These are phyloP conservation scores for Melipona quadrifasciata DNA, from an alignment of 1,140 invertebrate genomes.

Conservation along the genomic window DNA sequence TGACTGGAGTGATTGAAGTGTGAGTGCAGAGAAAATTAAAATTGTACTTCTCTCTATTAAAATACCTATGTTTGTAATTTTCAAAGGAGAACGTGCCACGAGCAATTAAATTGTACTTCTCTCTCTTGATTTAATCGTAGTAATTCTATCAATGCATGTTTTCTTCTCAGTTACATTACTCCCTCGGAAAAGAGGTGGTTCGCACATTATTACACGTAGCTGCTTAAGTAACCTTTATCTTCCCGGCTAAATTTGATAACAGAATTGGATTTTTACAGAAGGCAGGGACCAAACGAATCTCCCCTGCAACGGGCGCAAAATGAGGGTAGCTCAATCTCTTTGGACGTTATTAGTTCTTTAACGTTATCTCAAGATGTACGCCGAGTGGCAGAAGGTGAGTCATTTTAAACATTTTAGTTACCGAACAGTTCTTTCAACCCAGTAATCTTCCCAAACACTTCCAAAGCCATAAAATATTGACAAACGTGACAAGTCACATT, in stretches of 20 bases:
- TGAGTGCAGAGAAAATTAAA: too few species aligned
- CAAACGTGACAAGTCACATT: too few species aligned
- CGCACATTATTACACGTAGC: background rate
- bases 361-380: constrained; percentile 73
- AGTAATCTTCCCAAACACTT: too few species aligned
- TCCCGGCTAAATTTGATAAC: background rate
- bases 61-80: too few species aligned
- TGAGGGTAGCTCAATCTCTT: constrained; percentile 68
- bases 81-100: too few species aligned
- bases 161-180: background rate
- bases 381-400: constrained; percentile 80
- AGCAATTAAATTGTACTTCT: background rate
- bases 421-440: too few species aligned
- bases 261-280: constrained; percentile 48
- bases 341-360: constrained; percentile 54
- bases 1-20: background rate
- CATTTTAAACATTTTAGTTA: background rate
- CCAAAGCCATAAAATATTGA: too few species aligned
- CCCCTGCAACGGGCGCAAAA: constrained; percentile 61
- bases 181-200: too few species aligned
- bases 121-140: too few species aligned
- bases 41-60: too few species aligned
- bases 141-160: background rate
- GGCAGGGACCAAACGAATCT: constrained; percentile 20
- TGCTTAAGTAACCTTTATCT: background rate